phyloP scores from a whole-genome alignment of 2,113 vertebrate genomes.

The Tragulus kanchil region DNA sequence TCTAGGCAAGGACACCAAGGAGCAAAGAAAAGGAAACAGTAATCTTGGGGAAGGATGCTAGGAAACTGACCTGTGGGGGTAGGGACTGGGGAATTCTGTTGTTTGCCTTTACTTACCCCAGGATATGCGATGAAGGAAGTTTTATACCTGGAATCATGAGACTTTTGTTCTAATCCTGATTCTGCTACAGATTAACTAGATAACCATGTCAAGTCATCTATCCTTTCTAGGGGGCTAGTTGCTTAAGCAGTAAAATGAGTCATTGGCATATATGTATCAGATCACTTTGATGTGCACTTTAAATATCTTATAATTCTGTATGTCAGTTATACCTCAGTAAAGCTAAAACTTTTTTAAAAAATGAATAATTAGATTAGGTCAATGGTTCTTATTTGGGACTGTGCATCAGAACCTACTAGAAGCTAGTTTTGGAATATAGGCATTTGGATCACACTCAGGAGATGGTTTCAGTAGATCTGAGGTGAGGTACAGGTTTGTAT shows the following conservation, averaged over 20 bases:
- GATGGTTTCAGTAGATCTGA: background rate
- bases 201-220: background rate
- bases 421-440: constrained; percentile 28
- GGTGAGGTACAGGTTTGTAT: background rate
- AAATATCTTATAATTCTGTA: background rate
- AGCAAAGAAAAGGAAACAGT: background rate
- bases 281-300: background rate
- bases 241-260: constrained; percentile 42
- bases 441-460: background rate
- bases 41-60: background rate
- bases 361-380: background rate
- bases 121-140: background rate
- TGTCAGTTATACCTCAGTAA: background rate
- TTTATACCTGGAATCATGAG: background rate
- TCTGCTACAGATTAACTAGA: background rate
- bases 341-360: background rate
- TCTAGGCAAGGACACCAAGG: background rate
- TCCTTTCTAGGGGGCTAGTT: background rate
- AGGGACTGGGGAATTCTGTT: background rate
- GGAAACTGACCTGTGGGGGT: background rate
- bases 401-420: background rate
- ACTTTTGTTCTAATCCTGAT: constrained; percentile 37
- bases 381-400: constrained; percentile 31
- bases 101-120: background rate
- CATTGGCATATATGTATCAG: background rate